Conservation (phyloP, 2,113 vertebrate genomes). For the Tonatia bakeri region DNA sequence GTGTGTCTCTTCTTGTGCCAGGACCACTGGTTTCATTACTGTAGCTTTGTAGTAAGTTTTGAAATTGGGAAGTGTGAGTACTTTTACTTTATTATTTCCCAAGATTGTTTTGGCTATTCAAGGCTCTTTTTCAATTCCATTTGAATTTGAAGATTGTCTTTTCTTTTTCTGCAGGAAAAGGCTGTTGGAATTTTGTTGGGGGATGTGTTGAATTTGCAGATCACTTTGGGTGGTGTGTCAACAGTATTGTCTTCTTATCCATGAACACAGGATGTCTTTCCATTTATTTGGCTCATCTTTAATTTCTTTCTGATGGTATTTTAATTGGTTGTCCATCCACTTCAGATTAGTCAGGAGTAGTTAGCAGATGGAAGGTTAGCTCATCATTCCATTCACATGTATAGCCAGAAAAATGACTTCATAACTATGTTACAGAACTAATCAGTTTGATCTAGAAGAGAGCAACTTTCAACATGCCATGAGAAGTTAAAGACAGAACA, state of each 20-base stretch:
- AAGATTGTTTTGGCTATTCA: slow-evolving; percentile 12
- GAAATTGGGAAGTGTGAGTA: not conserved
- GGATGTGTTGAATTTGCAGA: not conserved
- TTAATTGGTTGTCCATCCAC: not conserved
- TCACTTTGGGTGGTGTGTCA: not conserved
- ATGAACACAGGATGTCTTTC: not conserved
- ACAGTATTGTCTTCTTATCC: not conserved
- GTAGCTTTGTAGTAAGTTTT: not conserved
- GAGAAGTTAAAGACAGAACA: slow-evolving; percentile 23
- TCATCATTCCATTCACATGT: not conserved
- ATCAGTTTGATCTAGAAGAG: not conserved
- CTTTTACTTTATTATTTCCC: not conserved
- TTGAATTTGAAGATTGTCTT: not conserved
- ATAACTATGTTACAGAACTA: slow-evolving; percentile 16
- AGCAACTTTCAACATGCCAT: not conserved
- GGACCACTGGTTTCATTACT: too few species aligned
- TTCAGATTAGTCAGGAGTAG: not conserved
- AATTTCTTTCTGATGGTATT: not conserved
- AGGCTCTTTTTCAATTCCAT: not conserved
- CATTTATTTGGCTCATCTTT: not conserved
- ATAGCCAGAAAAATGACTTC: not conserved
- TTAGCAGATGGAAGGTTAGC: not conserved
- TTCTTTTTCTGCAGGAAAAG: not conserved
- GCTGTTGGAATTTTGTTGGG: slow-evolving; percentile 6
- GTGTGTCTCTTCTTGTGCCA: too few species aligned